Percentiles rank a stretch among this genome's conserved stretches.
phyloP scores from a whole-genome alignment of 2,113 vertebrate species.

The Brevimyrus niger region DNA sequence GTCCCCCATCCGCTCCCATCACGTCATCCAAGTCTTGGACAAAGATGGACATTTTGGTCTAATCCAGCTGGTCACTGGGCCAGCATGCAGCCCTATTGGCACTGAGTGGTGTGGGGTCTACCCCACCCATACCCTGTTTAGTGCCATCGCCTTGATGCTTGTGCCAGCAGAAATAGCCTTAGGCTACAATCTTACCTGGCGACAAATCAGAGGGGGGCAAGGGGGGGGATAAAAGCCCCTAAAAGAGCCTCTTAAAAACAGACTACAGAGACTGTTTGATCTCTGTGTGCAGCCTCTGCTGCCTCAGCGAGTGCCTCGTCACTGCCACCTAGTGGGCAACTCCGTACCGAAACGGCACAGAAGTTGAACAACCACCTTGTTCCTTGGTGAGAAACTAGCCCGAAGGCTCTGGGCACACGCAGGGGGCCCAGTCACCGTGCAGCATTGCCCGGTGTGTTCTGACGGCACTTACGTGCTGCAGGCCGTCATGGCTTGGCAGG shows the following conservation, averaged over 20 bases:
- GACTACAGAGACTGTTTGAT: constrained; percentile 5
- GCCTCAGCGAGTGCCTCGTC: background rate
- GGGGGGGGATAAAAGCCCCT: background rate
- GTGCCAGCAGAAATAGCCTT: background rate
- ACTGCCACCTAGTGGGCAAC: background rate
- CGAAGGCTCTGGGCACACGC: background rate
- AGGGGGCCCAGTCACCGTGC: background rate
- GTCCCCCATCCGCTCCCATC: no score
- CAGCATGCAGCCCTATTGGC: background rate
- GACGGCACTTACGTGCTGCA: constrained; percentile 85
- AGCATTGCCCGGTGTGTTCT: background rate
- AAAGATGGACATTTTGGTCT: background rate
- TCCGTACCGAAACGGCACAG: background rate
- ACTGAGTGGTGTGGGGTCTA: background rate
- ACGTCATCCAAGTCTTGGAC: background rate
- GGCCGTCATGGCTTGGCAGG: constrained; percentile 93
- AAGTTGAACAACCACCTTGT: background rate
- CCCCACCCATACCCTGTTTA: background rate
- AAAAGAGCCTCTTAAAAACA: background rate
- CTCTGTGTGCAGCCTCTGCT: background rate
- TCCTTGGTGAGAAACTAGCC: background rate
- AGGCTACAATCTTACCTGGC: background rate
- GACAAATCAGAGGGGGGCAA: background rate
- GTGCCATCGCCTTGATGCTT: background rate
- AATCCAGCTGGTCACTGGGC: background rate